Conservation (phyloP, 2,888 invertebrate species). For the Phanerotoma sp. region DNA sequence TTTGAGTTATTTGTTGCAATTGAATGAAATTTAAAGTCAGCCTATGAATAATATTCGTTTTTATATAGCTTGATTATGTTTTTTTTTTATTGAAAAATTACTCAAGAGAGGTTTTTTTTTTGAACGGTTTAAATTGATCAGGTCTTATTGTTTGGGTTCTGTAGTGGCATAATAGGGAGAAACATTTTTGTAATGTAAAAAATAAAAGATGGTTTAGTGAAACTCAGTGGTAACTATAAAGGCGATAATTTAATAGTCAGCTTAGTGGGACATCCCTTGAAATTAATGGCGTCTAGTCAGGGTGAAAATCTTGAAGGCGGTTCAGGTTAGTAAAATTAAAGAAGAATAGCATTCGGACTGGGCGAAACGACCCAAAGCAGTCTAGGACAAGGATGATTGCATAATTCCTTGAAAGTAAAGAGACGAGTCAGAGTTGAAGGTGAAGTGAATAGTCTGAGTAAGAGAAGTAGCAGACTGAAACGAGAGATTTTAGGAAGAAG, state of each 20-base stretch:
- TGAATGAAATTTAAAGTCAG: too few species aligned
- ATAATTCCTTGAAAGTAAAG: slow-evolving; percentile 28
- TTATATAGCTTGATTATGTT: too few species aligned
- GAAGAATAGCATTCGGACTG: slow-evolving; percentile 22
- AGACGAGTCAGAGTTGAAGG: slow-evolving; percentile 7
- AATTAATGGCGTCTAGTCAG: slow-evolving; percentile 11
- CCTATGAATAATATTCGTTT: too few species aligned
- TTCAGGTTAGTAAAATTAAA: slow-evolving; percentile 2
- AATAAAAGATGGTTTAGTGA: too few species aligned
- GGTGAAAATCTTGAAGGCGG: slow-evolving; percentile 18
- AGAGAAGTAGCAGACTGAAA: not conserved
- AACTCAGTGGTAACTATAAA: slow-evolving; percentile 7
- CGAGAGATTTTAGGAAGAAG: slow-evolving; percentile 16
- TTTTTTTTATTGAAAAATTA: too few species aligned
- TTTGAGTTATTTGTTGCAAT: too few species aligned
- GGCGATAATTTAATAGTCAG: slow-evolving; percentile 27
- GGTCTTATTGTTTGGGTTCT: too few species aligned
- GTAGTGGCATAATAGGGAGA: too few species aligned
- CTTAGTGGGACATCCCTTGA: slow-evolving; percentile 1
- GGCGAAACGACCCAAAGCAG: slow-evolving; percentile 18
- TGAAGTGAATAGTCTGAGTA: not conserved
- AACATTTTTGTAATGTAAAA: too few species aligned
- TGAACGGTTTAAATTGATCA: too few species aligned
- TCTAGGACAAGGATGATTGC: slow-evolving; percentile 34
- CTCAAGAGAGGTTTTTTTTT: too few species aligned